Evolutionary conservation across 2,113 vertebrate genomes (phyloP).

Genomic region (Xyrauchen texanus): DNA sequence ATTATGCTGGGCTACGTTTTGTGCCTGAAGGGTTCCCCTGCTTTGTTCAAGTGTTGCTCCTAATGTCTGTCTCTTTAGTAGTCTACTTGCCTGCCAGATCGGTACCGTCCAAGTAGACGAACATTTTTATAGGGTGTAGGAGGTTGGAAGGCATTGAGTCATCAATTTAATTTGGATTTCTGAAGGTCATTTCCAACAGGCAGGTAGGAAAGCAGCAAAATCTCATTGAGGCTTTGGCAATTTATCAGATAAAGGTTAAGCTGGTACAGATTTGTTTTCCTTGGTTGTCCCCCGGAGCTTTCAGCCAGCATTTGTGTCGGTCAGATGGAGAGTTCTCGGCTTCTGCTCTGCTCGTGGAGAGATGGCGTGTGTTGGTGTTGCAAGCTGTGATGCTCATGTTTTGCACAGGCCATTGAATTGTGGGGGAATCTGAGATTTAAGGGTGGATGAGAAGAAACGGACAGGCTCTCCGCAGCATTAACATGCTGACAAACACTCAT

Average conservation of each 20-base stretch:
- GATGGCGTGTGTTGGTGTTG: conserved; percentile 43
- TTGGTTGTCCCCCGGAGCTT: background rate
- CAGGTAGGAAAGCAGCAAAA: conserved; percentile 26
- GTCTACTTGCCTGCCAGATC: background rate
- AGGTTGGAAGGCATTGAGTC: conserved; percentile 68
- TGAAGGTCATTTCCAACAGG: conserved; percentile 54
- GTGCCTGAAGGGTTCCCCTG: conserved; percentile 31
- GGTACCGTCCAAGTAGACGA: background rate
- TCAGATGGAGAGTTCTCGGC: conserved; percentile 63
- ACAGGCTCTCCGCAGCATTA: conserved; percentile 7
- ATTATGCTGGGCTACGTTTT: background rate
- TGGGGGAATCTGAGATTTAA: conserved; percentile 29
- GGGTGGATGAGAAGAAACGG: conserved; percentile 3
- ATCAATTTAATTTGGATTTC: conserved; percentile 67
- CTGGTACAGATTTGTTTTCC: background rate
- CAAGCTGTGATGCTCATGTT: conserved; percentile 39
- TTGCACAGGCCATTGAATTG: conserved; percentile 42
- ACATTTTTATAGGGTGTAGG: conserved; percentile 42
- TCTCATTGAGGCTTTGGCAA: background rate
- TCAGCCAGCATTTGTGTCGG: conserved; percentile 44
- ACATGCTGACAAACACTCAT: conserved; percentile 40
- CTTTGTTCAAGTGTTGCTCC: background rate
- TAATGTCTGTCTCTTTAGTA: background rate
- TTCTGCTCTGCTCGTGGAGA: conserved; percentile 40
- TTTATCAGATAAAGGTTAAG: background rate